Conservation (phyloP, 2,113 vertebrate species). For the Nyctereutes procyonoides region DNA sequence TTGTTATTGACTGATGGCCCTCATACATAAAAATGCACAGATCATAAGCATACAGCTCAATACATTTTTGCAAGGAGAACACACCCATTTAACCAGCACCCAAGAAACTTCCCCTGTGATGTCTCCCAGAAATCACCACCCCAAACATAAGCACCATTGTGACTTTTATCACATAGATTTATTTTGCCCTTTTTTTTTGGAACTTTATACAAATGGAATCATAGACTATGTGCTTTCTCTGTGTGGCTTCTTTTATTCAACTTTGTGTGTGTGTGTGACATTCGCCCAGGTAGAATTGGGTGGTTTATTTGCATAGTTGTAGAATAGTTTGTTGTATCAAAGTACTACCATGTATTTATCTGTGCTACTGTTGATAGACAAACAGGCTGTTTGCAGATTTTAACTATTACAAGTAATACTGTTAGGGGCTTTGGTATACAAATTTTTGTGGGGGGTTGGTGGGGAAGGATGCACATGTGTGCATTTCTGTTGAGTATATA, state of each 20-base stretch:
- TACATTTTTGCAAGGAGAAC: neutral
- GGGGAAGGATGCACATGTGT: neutral
- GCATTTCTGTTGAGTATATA: neutral
- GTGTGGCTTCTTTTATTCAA: neutral
- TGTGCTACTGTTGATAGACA: neutral
- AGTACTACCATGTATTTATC: neutral
- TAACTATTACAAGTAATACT: neutral
- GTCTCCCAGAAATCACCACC: neutral
- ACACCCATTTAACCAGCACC: neutral
- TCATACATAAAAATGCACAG: neutral
- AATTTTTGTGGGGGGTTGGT: neutral
- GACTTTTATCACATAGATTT: neutral
- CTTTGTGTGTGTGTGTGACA: neutral
- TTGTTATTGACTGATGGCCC: neutral
- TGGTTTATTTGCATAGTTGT: neutral
- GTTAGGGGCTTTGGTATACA: neutral
- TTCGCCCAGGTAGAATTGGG: neutral
- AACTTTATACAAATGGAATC: neutral
- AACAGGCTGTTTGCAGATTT: neutral
- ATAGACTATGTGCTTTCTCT: slow-evolving; percentile 7
- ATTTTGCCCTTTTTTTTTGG: neutral
- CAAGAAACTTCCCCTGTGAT: neutral
- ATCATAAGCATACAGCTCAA: neutral
- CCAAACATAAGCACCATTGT: neutral
- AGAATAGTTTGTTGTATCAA: neutral